A percentile compares a stretch with the other conserved stretches of the same genome.
Evolutionary conservation across 2,113 vertebrate genomes (phyloP).

Genomic region (Dendrocopos noguchii): DNA sequence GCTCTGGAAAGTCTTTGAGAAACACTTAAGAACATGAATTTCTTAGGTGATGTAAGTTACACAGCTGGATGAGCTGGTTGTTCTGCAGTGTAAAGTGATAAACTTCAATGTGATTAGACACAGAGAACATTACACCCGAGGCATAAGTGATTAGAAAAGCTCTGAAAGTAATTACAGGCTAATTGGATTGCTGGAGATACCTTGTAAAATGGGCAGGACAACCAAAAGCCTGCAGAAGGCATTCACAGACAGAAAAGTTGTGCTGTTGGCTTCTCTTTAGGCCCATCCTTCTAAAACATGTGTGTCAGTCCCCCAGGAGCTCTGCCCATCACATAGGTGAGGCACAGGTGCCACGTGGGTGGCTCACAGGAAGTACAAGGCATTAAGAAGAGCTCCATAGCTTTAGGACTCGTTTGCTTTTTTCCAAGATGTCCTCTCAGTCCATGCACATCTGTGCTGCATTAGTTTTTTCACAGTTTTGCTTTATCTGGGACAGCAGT

Average conservation of each 20-base stretch:
- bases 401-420: conserved; percentile 44
- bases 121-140: background rate
- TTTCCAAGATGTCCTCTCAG: conserved; percentile 54
- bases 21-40: background rate
- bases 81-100: background rate
- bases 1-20: background rate
- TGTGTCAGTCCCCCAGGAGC: background rate
- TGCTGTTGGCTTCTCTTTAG: background rate
- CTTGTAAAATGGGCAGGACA: background rate
- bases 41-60: background rate
- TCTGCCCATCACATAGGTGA: background rate
- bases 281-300: background rate
- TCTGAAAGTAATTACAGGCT: background rate
- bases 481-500: conserved; percentile 63
- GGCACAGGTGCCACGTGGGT: background rate
- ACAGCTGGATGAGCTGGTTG: background rate
- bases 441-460: conserved; percentile 75
- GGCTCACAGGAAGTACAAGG: conserved; percentile 27
- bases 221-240: background rate
- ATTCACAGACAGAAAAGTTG: background rate
- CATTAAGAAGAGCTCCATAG: conserved; percentile 41
- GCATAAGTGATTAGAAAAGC: background rate
- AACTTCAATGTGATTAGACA: background rate
- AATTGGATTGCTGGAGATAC: background rate
- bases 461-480: conserved; percentile 63